Base-by-base conservation (phyloP, 2,888 invertebrate genomes). In the Trichopoda pennipes region DNA sequence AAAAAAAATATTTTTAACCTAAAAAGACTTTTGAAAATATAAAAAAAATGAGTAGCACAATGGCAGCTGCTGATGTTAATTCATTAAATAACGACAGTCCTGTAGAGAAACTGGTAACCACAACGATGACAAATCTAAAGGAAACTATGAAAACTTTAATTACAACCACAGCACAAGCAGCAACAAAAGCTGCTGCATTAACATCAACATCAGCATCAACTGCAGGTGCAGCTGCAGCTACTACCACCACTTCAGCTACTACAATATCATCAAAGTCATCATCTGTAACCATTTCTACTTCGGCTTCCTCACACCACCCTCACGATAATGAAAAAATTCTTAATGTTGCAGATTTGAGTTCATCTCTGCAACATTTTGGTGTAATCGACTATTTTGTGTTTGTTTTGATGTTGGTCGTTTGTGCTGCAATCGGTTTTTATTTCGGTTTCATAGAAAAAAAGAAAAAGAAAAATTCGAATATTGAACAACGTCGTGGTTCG, bases 371-470 rank as follows among this genome's bases (percentile, higher is more conserved):
- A 87, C 93, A 92, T 86, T 95, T 95, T 86, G 93, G 94, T 14
- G 93, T 93, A 92, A 92, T 93, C 83, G 97, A 97, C 90, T 97
- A 97, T 91, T 90, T 94, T 8, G 95, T 96, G 85, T 96, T 97
- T 90, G 92, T 93, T 80, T 88, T 93, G 16, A 96, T 96, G 96
- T 91, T 97, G 87, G 91, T 93, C n/a, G 92, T 95, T 56, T 96
- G 96, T 90, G 94, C 96, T 3, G 91, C 93, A 58, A 95, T 97
- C 68, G 97, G 97, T 9, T 91, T 96, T 79, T 96, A 96, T 90
- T 96, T 95, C 90, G 96, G 96, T 4, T 95, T 95, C 87, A 92
- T 94, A 87, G 94, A 94, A 86, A 94, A 94, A 85, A 79, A 80
- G 49, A 88, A 87, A 77, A 85, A 87, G 83, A 87, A 86, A 17